Evolutionary conservation across 2,888 invertebrate genomes (phyloP).

Genomic region (Nezara viridula): DNA sequence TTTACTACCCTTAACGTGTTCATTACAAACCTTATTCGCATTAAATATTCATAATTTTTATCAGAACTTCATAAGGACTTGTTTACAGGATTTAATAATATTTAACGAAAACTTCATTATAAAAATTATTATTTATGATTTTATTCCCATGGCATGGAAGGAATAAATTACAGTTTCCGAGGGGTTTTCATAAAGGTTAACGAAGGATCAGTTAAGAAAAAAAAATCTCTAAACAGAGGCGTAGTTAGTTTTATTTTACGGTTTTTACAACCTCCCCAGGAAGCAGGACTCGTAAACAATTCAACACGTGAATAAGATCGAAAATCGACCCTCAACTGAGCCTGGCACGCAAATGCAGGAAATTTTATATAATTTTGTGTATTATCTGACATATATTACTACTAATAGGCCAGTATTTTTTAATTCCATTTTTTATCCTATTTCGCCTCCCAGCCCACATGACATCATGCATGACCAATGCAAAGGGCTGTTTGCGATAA

Average conservation of each 20-base stretch:
- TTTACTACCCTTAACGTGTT: background rate
- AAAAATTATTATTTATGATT: background rate
- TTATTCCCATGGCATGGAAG: background rate
- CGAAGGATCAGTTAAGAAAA: slow-evolving; percentile 14
- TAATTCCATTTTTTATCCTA: background rate
- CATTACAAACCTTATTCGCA: background rate
- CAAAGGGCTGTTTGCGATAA: slow-evolving; percentile 11
- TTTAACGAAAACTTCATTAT: too few species aligned
- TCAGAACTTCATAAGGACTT: too few species aligned
- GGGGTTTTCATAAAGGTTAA: background rate
- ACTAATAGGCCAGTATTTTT: slow-evolving; percentile 37
- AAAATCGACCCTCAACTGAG: background rate
- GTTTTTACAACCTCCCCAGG: slow-evolving; percentile 20
- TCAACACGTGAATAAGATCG: slow-evolving; percentile 44
- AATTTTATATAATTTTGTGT: slow-evolving; percentile 47
- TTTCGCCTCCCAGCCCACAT: background rate
- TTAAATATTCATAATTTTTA: too few species aligned
- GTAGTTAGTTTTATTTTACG: slow-evolving; percentile 15
- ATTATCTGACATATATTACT: slow-evolving; percentile 31
- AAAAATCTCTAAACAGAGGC: background rate
- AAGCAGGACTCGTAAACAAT: slow-evolving; percentile 25
- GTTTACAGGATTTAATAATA: too few species aligned
- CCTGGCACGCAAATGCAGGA: background rate
- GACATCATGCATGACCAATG: slow-evolving; percentile 36
- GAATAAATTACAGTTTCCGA: background rate